Percentiles rank a stretch among this genome's conserved stretches.
Conservation (phyloP, 2,113 vertebrate genomes). For the Urocitellus parryii region DNA sequence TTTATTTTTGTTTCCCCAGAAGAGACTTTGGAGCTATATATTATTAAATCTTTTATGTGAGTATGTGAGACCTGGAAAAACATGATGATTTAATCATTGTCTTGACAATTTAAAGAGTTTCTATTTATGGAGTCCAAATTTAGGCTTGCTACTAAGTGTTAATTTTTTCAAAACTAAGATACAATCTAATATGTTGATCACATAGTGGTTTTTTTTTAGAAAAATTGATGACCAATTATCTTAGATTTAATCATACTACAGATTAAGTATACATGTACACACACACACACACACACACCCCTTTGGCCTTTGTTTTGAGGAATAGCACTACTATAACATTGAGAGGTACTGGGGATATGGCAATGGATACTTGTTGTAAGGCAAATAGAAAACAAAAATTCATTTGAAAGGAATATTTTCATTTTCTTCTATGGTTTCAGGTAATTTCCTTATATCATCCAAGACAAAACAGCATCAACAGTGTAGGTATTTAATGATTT, state of each 20-base stretch:
- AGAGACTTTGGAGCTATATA: background rate
- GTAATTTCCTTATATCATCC: background rate
- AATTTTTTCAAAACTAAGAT: background rate
- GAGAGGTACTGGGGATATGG: background rate
- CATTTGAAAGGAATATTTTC: constrained; percentile 22
- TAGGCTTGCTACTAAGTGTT: constrained; percentile 48
- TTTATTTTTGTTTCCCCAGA: background rate
- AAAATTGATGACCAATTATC: background rate
- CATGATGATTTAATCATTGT: background rate
- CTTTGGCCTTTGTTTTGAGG: background rate
- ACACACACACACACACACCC: background rate
- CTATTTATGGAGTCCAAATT: background rate
- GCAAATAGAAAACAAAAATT: background rate
- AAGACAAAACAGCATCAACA: background rate
- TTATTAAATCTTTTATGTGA: constrained; percentile 1
- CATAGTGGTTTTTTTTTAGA: background rate
- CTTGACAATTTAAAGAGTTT: background rate
- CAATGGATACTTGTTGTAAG: background rate
- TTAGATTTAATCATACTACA: background rate
- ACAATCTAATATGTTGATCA: background rate
- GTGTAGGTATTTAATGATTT: background rate
- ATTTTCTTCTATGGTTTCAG: constrained; percentile 1
- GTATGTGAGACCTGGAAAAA: background rate
- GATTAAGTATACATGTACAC: background rate
- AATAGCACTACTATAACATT: background rate